These are phyloP conservation scores for Pomatorhinus ruficollis DNA, from an alignment of 2,113 vertebrate species.

Conservation along the genomic window DNA sequence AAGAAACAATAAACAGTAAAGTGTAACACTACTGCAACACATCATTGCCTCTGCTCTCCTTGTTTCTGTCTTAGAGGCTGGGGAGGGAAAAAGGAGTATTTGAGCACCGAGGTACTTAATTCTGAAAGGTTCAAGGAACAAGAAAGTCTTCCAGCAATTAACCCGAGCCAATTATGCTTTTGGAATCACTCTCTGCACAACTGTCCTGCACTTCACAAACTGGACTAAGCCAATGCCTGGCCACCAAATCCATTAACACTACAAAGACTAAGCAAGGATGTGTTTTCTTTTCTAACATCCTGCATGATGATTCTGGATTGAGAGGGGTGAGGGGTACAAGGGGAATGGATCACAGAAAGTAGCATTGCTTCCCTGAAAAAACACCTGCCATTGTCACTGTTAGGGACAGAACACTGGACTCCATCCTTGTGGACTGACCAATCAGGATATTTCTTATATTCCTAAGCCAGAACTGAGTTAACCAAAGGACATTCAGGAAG, in stretches of 20 bases:
- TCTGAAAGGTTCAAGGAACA: background rate
- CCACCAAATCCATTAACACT: background rate
- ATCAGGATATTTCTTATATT: fast-evolving
- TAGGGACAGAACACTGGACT: background rate
- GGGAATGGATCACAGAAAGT: background rate
- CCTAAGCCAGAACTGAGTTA: background rate
- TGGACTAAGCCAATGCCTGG: background rate
- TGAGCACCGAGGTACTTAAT: background rate
- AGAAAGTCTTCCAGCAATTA: background rate
- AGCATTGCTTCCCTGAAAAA: background rate
- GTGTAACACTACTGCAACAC: background rate
- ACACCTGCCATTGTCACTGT: background rate
- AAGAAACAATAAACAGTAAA: background rate
- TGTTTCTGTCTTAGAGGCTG: background rate
- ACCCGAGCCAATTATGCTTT: fast-evolving
- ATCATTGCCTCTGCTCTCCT: background rate
- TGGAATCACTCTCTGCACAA: background rate
- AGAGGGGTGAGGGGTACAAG: fast-evolving
- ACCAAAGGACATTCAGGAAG: background rate
- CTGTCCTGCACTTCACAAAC: background rate
- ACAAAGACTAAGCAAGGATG: background rate
- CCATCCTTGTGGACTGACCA: fast-evolving
- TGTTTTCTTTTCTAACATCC: background rate
- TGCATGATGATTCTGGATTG: too few species aligned
- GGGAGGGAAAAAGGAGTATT: background rate